Evolutionary conservation across 2,113 vertebrate genomes (phyloP), one percentile per base, ranked within the genome.

Genomic region (Xiphophorus maculatus): DNA sequence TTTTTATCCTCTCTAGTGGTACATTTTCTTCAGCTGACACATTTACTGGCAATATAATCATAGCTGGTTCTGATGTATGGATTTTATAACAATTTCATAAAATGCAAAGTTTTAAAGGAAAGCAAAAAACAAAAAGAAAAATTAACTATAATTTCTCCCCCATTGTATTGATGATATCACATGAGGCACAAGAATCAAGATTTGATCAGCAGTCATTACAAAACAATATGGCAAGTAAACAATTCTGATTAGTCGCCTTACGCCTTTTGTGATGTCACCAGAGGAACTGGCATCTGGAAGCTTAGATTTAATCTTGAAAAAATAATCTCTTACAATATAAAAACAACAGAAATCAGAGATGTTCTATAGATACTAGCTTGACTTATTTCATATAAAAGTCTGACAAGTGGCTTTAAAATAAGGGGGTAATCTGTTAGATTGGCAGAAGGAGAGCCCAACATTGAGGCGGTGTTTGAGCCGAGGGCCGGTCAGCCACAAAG

Each of bases 401-500:
- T 48, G 14, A 19, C 17, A 6, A 48, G 44, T 48, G 17, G 17
- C 44, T 48, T 17, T n/a, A 58, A 58, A n/a, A 58, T n/a, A 58
- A 9, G 22, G 25, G 25, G 51, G 25, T 10, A 58, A 58, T 2
- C 40, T 85, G 70, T 87, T 66, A 54, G 62, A 51, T 58, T 48
- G 67, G 80, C 3, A 42, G 79, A 73, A 73, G 67, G 63, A 86
- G 40, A 85, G 87, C 63, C 73, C 76, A 74, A 81, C 61, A 89
- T 73, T 84, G 22, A 48, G 63, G 58, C 61, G 77, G 85, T 71
- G 84, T 89, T 82, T 81, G 84, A 88, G 81, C 81, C 76, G 83
- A 66, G 66, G 79, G 83, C 76, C 69, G 64, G 62, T 66, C 75
- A 48, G 83, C 85, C 73, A 91, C 89, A 92, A 89, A 91, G 88